phyloP scores from a whole-genome alignment of 1,140 invertebrate species.

The Anadara kagoshimensis region DNA sequence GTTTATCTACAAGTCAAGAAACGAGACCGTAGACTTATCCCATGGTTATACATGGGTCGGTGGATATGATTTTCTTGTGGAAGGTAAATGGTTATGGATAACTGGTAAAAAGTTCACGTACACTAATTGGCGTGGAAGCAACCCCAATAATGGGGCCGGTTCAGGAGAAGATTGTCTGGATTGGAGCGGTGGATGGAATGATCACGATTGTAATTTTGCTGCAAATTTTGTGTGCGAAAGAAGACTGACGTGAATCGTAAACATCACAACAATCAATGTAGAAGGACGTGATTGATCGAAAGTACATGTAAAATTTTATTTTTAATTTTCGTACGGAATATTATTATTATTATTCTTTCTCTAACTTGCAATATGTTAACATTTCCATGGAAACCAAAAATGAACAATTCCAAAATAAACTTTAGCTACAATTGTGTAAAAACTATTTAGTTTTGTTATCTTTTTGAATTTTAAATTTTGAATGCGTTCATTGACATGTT shows the following conservation, averaged over 20 bases:
- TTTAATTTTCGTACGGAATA: too few species aligned
- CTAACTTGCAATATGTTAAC: too few species aligned
- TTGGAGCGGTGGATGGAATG: slow-evolving; percentile 22
- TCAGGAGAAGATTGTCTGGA: slow-evolving; percentile 28
- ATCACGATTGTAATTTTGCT: slow-evolving; percentile 5
- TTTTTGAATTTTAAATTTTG: too few species aligned
- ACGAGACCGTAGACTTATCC: background rate
- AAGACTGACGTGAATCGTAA: background rate
- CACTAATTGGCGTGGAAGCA: slow-evolving; percentile 17
- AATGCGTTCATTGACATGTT: too few species aligned
- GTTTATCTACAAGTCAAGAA: background rate
- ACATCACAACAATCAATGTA: too few species aligned
- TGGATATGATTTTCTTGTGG: slow-evolving; percentile 17
- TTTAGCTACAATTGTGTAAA: too few species aligned
- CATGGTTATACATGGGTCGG: slow-evolving; percentile 33
- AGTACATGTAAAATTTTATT: too few species aligned
- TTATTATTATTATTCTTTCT: too few species aligned
- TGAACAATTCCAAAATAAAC: too few species aligned
- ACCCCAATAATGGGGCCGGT: background rate
- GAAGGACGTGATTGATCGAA: too few species aligned
- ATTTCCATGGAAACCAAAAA: too few species aligned
- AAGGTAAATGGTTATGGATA: slow-evolving; percentile 33
- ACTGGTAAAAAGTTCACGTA: slow-evolving; percentile 9
- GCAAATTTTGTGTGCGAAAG: slow-evolving; percentile 36
- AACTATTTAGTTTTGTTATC: too few species aligned